Evolutionary conservation across 92 coral and sea anemone species (phyloP), one percentile per base, ranked within the genome.

Genomic region (Porites divaricata): DNA sequence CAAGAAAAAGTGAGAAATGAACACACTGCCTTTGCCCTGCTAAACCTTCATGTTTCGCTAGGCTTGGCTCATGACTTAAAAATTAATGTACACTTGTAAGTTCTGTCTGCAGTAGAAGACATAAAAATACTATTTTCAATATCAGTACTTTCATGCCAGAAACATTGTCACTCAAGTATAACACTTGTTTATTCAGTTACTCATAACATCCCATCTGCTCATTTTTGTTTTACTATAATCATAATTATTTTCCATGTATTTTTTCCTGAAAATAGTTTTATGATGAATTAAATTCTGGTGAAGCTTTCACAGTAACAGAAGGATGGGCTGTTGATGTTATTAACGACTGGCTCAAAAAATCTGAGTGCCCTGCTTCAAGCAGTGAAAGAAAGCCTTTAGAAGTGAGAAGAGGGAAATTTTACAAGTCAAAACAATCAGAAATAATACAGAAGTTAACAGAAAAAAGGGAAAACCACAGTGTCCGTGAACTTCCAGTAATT

Each of bases 271-370:
- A 50, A 17, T 25, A 93, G 96, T 79, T 86, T 6, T 3, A 35
- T 72, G 78, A 85, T 62, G 86, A 83, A 28, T 93, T 93, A 63
- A 49, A 82, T 41, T 16, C 61, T 11, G 86, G 28, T 61, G 16
- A 72, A 49, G 28, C 63, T 64, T 76, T 77, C 14, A 88, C 88
- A 8, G 74, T 67, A 13, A 89, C 93, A 4, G 89, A 89, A 76
- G 98, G 98, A 24, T 94, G 98, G 98, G 95, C 98, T 57, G 85
- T 87, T 52, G 50, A 84, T 15, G 84, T 94, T 49, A 85, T 94
- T 20, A 81, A 80, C 2, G 67, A 58, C 10, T 91, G 95, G 95
- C 48, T 10, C 19, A 63, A 84, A 49, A 71, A 48, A 58, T 79
- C 81, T 9, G 80, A 88, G 24, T 8, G 12, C 7, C 2, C 8